phyloP scores from a whole-genome alignment of 2,888 invertebrate species.

The Lasioglossum oenotherae region DNA sequence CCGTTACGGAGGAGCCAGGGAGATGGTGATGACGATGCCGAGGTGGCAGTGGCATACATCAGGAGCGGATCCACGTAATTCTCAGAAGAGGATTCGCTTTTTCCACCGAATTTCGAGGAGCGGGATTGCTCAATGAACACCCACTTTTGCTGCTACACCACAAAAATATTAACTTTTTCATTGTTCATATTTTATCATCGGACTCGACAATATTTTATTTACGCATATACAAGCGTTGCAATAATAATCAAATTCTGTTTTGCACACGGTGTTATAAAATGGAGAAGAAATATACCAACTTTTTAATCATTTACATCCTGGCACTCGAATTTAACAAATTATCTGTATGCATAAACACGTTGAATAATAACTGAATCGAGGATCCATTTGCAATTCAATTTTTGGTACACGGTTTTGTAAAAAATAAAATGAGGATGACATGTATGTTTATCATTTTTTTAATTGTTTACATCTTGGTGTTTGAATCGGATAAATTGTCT shows the following conservation, averaged over 20 bases:
- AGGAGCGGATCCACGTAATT: slow-evolving; percentile 64
- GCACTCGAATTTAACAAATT: background rate
- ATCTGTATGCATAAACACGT: too few species aligned
- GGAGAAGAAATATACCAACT: too few species aligned
- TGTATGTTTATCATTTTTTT: background rate
- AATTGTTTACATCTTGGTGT: background rate
- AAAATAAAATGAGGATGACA: too few species aligned
- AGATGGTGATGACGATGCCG: slow-evolving; percentile 72
- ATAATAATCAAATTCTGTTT: background rate
- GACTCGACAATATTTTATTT: background rate
- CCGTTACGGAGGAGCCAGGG: slow-evolving; percentile 76
- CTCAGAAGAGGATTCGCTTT: slow-evolving; percentile 37
- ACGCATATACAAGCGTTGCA: background rate
- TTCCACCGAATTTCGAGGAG: background rate
- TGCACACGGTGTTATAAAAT: too few species aligned
- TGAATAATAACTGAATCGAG: too few species aligned
- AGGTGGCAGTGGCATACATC: slow-evolving; percentile 66
- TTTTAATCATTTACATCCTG: background rate
- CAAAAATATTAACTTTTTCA: background rate
- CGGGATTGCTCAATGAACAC: background rate
- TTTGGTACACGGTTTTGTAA: too few species aligned
- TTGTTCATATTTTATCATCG: background rate
- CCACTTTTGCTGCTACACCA: background rate
- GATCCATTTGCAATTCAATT: too few species aligned
- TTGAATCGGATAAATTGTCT: background rate